phyloP scores from a whole-genome alignment of 2,888 invertebrate genomes.

The Vesta saturnalis region DNA sequence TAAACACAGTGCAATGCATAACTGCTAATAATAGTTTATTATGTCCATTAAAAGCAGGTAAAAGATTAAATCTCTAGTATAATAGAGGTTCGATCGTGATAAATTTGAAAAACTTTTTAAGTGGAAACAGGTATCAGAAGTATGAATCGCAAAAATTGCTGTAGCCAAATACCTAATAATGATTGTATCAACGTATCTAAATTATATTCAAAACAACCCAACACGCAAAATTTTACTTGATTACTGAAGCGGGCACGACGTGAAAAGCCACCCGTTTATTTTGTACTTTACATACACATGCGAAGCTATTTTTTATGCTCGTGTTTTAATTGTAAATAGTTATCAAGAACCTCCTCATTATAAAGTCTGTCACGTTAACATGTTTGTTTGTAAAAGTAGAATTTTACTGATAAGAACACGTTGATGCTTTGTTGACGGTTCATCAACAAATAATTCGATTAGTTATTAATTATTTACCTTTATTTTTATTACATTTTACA shows the following conservation, averaged over 20 bases:
- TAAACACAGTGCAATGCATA: constrained; percentile 1
- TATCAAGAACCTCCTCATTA: background rate
- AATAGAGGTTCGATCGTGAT: background rate
- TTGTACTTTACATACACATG: background rate
- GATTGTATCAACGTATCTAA: constrained; percentile 1
- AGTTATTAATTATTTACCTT: too few species aligned
- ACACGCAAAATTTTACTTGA: background rate
- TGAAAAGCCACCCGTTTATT: background rate
- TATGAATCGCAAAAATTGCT: constrained; percentile 1
- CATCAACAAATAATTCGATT: too few species aligned
- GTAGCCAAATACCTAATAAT: constrained; percentile 1
- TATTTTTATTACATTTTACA: too few species aligned
- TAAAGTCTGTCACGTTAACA: background rate
- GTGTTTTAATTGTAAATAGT: background rate
- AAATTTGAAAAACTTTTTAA: constrained; percentile 1
- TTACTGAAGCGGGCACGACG: background rate
- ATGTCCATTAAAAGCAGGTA: background rate
- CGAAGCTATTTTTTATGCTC: background rate
- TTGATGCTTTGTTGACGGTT: too few species aligned
- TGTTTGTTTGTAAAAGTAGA: background rate
- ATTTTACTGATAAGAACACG: too few species aligned
- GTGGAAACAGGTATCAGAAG: background rate
- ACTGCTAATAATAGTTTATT: background rate
- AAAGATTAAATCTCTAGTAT: background rate
- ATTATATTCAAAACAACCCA: background rate